These are phyloP conservation scores for Myoxocephalus aenaeus DNA, from an alignment of 2,797 vertebrate genomes.

Conservation along the genomic window DNA sequence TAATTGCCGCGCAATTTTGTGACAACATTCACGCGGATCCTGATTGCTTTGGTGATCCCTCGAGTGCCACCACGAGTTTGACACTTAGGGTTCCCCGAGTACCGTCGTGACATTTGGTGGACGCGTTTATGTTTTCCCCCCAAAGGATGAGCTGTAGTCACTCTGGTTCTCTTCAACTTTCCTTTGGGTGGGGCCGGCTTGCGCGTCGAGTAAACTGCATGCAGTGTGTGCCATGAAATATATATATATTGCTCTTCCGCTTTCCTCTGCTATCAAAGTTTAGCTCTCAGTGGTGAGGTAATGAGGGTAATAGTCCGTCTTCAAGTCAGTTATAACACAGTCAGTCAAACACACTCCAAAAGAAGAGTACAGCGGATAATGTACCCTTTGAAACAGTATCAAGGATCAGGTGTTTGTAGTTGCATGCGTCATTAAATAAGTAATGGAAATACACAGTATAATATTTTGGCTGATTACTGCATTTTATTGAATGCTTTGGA, in stretches of 20 bases:
- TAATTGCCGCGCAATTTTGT: no score
- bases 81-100: not conserved
- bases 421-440: not conserved
- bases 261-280: not conserved
- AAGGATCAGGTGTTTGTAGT: constrained; percentile 6
- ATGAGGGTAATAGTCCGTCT: not conserved
- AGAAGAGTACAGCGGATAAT: not conserved
- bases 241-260: not conserved
- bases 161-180: not conserved
- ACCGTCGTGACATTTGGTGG: no score
- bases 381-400: not conserved
- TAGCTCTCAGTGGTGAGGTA: not conserved
- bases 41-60: not conserved
- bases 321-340: not conserved
- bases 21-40: no score
- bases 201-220: not conserved
- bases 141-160: not conserved
- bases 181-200: not conserved
- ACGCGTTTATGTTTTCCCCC: not conserved
- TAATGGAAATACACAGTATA: constrained; percentile 26
- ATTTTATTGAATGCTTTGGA: constrained; percentile 82
- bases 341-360: not conserved
- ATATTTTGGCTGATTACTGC: constrained; percentile 66
- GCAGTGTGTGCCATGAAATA: no score
- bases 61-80: no score